phyloP scores from a whole-genome alignment of 2,888 invertebrate genomes.

The Yponomeuta cagnagella region DNA sequence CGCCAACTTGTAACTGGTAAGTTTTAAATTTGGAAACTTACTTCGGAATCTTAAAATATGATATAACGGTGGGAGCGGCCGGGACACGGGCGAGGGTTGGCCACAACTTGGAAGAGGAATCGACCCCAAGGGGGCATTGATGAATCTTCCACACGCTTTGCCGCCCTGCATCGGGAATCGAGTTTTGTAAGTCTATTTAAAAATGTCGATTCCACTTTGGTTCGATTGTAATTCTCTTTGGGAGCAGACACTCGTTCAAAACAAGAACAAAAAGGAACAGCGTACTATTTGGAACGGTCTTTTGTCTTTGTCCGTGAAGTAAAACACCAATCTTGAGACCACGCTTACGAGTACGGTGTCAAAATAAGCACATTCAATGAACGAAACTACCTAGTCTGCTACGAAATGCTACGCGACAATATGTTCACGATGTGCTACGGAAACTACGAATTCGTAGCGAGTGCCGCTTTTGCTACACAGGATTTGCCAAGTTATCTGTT shows the following conservation, averaged over 20 bases:
- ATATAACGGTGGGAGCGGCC: constrained; percentile 53
- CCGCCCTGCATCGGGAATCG: constrained; percentile 39
- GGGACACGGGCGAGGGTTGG: constrained; percentile 49
- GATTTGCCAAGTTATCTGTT: no score
- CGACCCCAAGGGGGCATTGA: constrained; percentile 61
- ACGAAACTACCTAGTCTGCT: neutral
- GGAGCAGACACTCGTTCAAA: neutral
- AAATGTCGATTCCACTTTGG: constrained; percentile 9
- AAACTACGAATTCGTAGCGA: no score
- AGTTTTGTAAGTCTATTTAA: constrained; percentile 24
- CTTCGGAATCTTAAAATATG: constrained; percentile 47
- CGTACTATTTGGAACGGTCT: neutral
- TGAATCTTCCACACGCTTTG: constrained; percentile 72
- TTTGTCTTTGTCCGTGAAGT: neutral
- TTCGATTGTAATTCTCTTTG: neutral
- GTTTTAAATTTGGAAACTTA: constrained; percentile 14
- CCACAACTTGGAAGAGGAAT: constrained; percentile 65
- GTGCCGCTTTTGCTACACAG: no score
- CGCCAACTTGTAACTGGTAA: constrained; percentile 11
- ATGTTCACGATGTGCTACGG: neutral
- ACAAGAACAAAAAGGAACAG: neutral
- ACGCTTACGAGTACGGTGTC: neutral
- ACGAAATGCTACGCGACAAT: neutral
- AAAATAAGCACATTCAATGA: neutral
- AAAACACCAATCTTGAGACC: neutral